Conservation (phyloP, 1,140 invertebrate genomes). For the Cyphomyrmex costatus region DNA sequence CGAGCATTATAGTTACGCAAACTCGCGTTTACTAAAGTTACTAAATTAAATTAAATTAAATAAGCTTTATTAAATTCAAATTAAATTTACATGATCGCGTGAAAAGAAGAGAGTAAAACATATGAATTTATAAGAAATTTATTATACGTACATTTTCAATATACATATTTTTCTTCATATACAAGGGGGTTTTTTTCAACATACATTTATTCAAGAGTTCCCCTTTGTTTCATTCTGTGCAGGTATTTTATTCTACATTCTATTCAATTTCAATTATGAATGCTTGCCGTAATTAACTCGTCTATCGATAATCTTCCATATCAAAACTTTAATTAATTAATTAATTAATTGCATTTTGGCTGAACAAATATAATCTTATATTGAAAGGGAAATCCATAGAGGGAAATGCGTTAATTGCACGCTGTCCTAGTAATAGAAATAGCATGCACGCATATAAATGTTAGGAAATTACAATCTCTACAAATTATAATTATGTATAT, state of each 20-base stretch:
- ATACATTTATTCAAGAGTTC: not conserved
- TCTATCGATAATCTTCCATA: slow-evolving; percentile 11
- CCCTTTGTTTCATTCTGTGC: not conserved
- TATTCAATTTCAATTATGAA: slow-evolving; percentile 14
- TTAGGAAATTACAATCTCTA: not conserved
- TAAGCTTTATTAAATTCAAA: slow-evolving; percentile 22
- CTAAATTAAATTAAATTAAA: slow-evolving; percentile 40
- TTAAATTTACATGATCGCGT: not conserved
- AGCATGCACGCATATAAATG: not conserved
- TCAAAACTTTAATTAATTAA: slow-evolving; percentile 39
- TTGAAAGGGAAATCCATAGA: slow-evolving; percentile 10
- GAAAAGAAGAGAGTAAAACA: not conserved
- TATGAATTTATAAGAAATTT: not conserved
- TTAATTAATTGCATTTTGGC: slow-evolving; percentile 13
- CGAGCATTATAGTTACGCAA: not conserved
- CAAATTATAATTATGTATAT: not conserved
- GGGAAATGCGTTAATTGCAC: not conserved
- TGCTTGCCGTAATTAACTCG: slow-evolving; percentile 13
- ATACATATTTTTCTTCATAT: not conserved
- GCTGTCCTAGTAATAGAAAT: not conserved
- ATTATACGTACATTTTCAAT: not conserved
- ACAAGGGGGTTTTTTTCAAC: not conserved
- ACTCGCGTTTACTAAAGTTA: not conserved
- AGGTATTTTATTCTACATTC: not conserved
- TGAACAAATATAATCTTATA: slow-evolving; percentile 26